Evolutionary conservation across 2,113 vertebrate genomes (phyloP).

Genomic region (Bubalus kerabau): DNA sequence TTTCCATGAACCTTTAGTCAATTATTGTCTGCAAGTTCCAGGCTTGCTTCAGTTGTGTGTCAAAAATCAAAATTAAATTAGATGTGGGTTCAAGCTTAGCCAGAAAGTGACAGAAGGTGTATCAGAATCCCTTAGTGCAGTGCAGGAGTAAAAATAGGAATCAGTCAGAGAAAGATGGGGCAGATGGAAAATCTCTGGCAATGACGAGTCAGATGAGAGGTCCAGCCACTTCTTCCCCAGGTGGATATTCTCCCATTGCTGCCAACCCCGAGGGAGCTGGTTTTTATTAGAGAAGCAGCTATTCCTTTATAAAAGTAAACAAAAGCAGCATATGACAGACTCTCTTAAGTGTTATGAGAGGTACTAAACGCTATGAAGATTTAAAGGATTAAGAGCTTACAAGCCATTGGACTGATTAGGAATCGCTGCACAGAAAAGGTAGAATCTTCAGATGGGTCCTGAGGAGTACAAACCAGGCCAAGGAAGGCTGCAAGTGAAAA

Average conservation of each 20-base stretch:
- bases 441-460: neutral
- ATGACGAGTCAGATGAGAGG: neutral
- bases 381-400: neutral
- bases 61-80: neutral
- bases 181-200: neutral
- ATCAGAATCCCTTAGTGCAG: neutral
- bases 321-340: neutral
- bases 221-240: neutral
- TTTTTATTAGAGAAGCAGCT: neutral
- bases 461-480: neutral
- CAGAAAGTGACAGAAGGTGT: neutral
- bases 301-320: constrained; percentile 20
- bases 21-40: neutral
- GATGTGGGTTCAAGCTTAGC: neutral
- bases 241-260: neutral
- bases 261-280: neutral
- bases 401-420: neutral
- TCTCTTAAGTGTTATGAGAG: neutral
- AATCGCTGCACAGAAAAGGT: neutral
- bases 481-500: neutral
- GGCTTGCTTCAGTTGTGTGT: neutral
- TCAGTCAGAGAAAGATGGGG: neutral
- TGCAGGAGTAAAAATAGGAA: neutral
- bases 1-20: neutral
- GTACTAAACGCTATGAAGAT: neutral